Base-by-base conservation (phyloP, 2,888 invertebrate species). In the Hypolimnas misippus region DNA sequence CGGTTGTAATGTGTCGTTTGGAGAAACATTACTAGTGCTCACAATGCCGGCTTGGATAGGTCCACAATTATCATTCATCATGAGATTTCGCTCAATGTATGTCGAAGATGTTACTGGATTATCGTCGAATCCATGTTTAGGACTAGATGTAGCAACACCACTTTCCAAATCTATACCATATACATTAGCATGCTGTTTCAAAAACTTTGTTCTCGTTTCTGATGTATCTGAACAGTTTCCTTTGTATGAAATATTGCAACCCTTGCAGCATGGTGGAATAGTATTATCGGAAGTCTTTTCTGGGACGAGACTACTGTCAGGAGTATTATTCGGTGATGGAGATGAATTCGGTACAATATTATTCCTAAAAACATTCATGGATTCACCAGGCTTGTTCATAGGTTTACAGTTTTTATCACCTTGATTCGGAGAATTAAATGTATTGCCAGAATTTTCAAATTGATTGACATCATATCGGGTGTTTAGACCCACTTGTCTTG, bases 11-110 rank as follows among this genome's bases (percentile, higher is more conserved):
- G 86, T 89, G 66, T 94, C 94, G 2, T 93, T 89, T 0, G 96
- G 95, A 0, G 96, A 95, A 40, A 96, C 96, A 74, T 96, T 95
- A 79, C 96, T 97, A 0, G 97, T 97, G 71, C 96, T 97, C 8
- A 97, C 96, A 0, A 96, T 95, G 0, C 96, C 97, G 4, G 96
- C 97, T 81, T 97, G 97, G 64, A 96, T 96, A 0, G 97, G 97
- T 0, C 93, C 93, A 73, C 95, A 93, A 29, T 93, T 93, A 73
- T 95, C 96, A 7, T 93, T 92, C 76, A 81, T 89, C n/a, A 92
- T 83, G 19, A 68, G 55, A 71, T 90, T 89, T 68, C 94, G 92
- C 38, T 95, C 95, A 1, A 92, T 89, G 69, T 93, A 95, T 4
- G 95, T 95, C 12, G 95, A 94, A 10, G 95, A 95, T 10, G 94